These are phyloP conservation scores for Ammospiza maritima DNA, from an alignment of 2,797 vertebrate genomes.

Conservation along the genomic window DNA sequence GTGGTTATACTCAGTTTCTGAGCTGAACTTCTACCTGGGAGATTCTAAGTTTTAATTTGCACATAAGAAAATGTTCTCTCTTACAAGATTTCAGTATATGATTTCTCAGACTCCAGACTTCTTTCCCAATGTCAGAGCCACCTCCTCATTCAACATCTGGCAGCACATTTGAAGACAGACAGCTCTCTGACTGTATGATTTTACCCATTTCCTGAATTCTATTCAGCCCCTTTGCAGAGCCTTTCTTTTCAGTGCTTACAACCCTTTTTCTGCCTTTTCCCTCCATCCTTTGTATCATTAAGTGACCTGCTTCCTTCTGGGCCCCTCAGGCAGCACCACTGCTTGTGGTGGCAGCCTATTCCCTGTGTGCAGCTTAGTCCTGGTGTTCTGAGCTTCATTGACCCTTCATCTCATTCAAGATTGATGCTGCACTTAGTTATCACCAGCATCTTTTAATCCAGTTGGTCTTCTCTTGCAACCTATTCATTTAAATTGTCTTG, in stretches of 20 bases:
- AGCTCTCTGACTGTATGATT: not conserved
- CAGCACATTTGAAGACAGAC: not conserved
- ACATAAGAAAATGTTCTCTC: not conserved
- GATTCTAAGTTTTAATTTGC: not conserved
- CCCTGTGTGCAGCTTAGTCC: not conserved
- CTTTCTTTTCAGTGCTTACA: not conserved
- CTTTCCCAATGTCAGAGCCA: not conserved
- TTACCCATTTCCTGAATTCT: not conserved
- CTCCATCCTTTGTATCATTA: accelerated
- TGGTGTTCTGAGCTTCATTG: not conserved
- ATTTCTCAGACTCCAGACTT: not conserved
- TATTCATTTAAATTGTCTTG: not conserved
- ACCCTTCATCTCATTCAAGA: not conserved
- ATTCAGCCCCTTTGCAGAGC: not conserved
- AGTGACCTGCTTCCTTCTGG: not conserved
- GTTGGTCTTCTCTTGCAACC: not conserved
- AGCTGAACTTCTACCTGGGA: not conserved
- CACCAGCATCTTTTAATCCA: not conserved
- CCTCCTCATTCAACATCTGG: not conserved
- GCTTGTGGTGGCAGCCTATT: accelerated
- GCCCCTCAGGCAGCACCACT: not conserved
- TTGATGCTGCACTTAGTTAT: not conserved
- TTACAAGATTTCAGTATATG: not conserved
- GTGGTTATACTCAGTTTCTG: not conserved
- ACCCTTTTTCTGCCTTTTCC: not conserved